Percentiles rank a stretch among this genome's conserved stretches.
phyloP scores from a whole-genome alignment of 2,113 vertebrate genomes.

The Callorhinus ursinus region DNA sequence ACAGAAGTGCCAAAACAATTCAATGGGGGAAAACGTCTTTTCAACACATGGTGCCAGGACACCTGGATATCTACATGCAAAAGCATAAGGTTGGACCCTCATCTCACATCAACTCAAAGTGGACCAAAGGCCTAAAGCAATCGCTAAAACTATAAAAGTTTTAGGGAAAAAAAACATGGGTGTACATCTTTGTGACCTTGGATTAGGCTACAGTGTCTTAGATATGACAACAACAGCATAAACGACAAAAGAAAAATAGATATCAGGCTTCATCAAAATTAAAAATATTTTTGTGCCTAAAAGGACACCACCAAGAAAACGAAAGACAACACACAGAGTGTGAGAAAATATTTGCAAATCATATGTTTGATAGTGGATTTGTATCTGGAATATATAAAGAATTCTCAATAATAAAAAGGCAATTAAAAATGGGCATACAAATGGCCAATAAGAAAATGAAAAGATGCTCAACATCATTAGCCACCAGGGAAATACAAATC shows the following conservation, averaged over 20 bases:
- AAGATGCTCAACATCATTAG: not conserved
- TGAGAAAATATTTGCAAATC: not conserved
- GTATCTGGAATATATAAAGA: constrained; percentile 11
- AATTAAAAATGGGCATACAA: constrained; percentile 29
- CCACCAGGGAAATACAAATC: not conserved
- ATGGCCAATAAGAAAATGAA: constrained; percentile 30
- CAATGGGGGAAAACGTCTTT: not conserved
- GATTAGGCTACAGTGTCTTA: not conserved
- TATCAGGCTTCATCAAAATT: not conserved
- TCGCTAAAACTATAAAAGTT: not conserved
- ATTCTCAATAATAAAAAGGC: not conserved
- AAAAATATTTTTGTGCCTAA: not conserved
- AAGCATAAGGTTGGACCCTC: not conserved
- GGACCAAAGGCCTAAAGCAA: not conserved
- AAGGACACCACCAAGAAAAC: not conserved
- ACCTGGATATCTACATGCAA: constrained; percentile 1
- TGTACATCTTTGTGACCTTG: not conserved
- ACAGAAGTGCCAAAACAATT: not conserved
- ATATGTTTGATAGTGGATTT: not conserved
- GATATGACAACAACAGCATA: not conserved
- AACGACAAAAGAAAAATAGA: not conserved
- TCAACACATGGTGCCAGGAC: not conserved
- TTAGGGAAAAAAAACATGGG: not conserved
- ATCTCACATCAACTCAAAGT: not conserved
- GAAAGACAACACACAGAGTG: not conserved